Base-by-base conservation (phyloP, 2,797 vertebrate genomes). In the Brachyrhaphis roseni region DNA sequence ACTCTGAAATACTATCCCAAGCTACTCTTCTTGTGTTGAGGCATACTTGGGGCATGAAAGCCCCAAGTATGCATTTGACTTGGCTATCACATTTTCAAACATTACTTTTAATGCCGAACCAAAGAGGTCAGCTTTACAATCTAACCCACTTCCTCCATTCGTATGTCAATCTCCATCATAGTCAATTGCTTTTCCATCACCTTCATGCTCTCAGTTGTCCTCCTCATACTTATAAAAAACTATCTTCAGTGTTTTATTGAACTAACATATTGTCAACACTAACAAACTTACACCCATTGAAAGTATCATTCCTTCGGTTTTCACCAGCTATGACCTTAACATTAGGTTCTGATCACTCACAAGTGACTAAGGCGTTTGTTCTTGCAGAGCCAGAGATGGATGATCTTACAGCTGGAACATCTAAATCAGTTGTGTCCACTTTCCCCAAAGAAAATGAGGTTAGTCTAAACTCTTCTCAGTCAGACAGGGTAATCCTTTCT, bases 321-420 rank as follows among this genome's bases (percentile, higher is more conserved):
- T 78, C 79, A 15, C 70, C 86, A 49, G 73, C 66, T 85, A 74
- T 84, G 47, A 84, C 34, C 45, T 79, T 43, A 23, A 82, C 78
- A 46, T 47, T 82, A 74, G 43, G 74, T 78, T 77, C 62, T 47
- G 43, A 72, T 77, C 81, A 0, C 74, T 84, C 62, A 49, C 76
- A 81, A 87, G 93, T 94, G 91, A 95, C 93, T 89, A 90, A 93
- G 93, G 89, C 88, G 18, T 93, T 89, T 96, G 93, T 95, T 97
- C 92, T 96, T 97, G 87, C 97, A 99, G 98, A 94, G 91, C 88
- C 89, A 84, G 90, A 94, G 84, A 89, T 85, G 87, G 95, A 95
- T 85, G 96, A 96, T 81, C 86, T 95, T 81, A 94, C 95, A 28
- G 87, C 95, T 82, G 95, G 94, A 82, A 93, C 96, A 83, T 95